Base-by-base conservation (phyloP, 2,797 vertebrate species). In the Pangasius sanitwongsei region DNA sequence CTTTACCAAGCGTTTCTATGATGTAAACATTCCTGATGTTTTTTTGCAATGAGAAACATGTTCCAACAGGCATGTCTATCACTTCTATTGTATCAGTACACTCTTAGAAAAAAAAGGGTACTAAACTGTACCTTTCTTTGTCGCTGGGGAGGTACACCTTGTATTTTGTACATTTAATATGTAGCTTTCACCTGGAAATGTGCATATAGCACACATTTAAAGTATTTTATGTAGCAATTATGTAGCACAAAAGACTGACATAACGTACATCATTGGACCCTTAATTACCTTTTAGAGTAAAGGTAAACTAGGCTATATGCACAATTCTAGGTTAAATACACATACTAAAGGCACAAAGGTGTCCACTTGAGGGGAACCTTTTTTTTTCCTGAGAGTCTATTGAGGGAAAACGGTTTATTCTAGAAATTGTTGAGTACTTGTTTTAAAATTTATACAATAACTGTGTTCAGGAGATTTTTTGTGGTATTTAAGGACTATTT, bases 401-500 rank as follows among this genome's bases (percentile, higher is more conserved):
- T 83, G 81, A 83, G 37, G 31, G 82, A 77, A 86, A 88, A 83
- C 8, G 23, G 53, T 85, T 87, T 87, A 89, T 87, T 89, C 72
- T 86, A 75, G 25, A 83, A 83, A 92, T 90, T 93, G 90, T 78
- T 78, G 16, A 65, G 41, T 78, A 92, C 90, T 91, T 91, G 87
- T 93, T 95, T 94, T 95, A 93, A 92, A 95, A 94, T 96, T 95
- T 96, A 93, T 96, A 96, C 94, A 94, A 93, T 92, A 93, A 90
- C 87, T 94, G 91, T 94, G 93, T 94, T 95, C 94, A 93, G 94
- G 93, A 93, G 90, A 93, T 93, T 95, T 86, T 96, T 96, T 96
- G 93, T 96, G 95, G 95, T 97, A 96, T 96, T 96, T 97, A 96
- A 96, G 92, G 95, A 95, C 94, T 96, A 96, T 96, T 96, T 96